Conservation (phyloP, 92 coral and sea anemone genomes). For the Blastomussa wellsi region DNA sequence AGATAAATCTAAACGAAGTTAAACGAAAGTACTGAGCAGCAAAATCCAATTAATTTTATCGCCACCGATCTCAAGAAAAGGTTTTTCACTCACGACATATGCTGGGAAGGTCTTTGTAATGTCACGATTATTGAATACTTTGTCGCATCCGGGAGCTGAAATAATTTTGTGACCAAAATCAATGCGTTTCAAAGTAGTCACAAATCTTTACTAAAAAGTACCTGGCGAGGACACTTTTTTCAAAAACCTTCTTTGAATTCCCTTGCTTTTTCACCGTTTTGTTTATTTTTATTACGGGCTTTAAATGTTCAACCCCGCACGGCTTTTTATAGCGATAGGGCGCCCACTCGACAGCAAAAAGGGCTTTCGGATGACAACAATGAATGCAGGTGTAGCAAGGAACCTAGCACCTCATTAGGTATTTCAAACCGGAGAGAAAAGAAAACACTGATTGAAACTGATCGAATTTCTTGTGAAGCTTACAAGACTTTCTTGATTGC, state of each 20-base stretch:
- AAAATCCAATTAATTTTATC: neutral
- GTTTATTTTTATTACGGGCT: neutral
- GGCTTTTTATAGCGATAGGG: neutral
- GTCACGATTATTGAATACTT: constrained; percentile 4
- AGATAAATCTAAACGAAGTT: neutral
- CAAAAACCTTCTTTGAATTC: neutral
- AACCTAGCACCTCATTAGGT: neutral
- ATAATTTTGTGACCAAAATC: constrained; percentile 4
- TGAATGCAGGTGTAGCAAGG: constrained; percentile 11
- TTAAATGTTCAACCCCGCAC: neutral
- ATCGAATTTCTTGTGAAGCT: neutral
- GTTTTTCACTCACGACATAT: constrained; percentile 7
- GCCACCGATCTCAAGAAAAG: neutral
- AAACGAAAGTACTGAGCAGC: neutral
- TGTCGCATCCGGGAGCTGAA: constrained; percentile 14
- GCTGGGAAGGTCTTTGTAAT: constrained; percentile 1
- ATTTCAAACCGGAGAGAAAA: constrained; percentile 21
- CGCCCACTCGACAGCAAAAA: neutral
- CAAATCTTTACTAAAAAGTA: neutral
- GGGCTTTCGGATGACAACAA: neutral
- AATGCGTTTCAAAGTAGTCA: neutral
- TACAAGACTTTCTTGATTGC: neutral
- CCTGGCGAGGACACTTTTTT: neutral
- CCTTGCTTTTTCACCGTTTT: neutral
- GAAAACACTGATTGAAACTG: neutral